Evolutionary conservation across 2,113 vertebrate genomes (phyloP).

Genomic region (Alethe castanea): DNA sequence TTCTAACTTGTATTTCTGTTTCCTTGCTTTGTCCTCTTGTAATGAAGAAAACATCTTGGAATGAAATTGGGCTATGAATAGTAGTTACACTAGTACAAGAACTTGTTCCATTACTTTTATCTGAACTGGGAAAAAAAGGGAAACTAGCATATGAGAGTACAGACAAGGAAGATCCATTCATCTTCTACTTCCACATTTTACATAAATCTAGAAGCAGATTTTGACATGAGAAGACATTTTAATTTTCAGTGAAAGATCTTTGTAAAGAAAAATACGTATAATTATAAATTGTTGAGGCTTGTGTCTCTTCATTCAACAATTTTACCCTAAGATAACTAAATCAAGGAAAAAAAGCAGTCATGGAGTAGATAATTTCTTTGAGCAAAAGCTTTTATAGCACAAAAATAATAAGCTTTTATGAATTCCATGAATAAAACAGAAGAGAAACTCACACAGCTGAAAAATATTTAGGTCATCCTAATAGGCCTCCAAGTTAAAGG

Average conservation of each 20-base stretch:
- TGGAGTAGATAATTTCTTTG: neutral
- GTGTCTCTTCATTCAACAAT: neutral
- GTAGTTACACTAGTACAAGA: neutral
- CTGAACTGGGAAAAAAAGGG: neutral
- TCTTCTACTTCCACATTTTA: neutral
- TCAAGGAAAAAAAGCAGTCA: neutral
- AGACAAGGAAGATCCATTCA: neutral
- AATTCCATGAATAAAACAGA: neutral
- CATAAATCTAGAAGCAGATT: neutral
- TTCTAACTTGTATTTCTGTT: neutral
- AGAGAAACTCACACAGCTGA: neutral
- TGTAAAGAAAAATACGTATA: neutral
- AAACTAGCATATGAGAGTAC: neutral
- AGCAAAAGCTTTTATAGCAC: neutral
- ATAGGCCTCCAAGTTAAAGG: neutral
- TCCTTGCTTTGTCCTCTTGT: neutral
- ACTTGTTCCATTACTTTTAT: neutral
- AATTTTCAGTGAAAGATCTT: neutral
- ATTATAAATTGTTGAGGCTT: neutral
- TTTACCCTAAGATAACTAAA: neutral
- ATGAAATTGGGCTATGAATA: neutral
- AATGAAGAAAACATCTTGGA: neutral
- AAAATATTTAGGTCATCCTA: neutral
- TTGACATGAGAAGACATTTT: neutral
- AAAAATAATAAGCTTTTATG: neutral